A percentile compares a stretch with the other conserved stretches of the same genome.
Conservation (phyloP, 1,140 invertebrate genomes). For the Neodiprion lecontei region DNA sequence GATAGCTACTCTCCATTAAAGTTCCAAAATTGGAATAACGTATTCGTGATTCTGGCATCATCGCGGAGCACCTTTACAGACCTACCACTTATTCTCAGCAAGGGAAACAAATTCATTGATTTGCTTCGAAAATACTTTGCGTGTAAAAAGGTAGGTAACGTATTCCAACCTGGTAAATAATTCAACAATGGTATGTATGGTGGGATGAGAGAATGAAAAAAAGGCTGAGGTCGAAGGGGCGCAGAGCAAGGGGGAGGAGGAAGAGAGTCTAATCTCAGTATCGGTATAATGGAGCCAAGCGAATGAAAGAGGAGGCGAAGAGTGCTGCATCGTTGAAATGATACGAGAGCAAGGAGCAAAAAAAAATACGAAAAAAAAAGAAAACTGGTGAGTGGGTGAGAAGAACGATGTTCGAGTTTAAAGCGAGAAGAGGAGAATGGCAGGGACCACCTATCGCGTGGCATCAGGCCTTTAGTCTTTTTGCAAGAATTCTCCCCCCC, state of each 20-base stretch:
- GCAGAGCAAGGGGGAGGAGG: conserved; percentile 12
- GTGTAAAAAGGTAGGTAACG: neutral
- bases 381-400: neutral
- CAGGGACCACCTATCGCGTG: too few species aligned
- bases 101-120: conserved; percentile 9
- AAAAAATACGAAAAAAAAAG: neutral
- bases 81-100: too few species aligned
- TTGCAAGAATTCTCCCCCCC: too few species aligned
- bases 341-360: neutral
- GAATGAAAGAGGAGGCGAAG: neutral
- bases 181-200: conserved; percentile 39
- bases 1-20: too few species aligned
- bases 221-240: neutral
- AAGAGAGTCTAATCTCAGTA: conserved; percentile 16
- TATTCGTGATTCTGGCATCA: too few species aligned
- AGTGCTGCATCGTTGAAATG: neutral
- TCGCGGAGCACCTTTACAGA: too few species aligned
- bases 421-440: too few species aligned
- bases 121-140: conserved; percentile 21
- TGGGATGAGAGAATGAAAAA: conserved; percentile 10
- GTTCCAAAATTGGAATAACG: too few species aligned
- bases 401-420: too few species aligned
- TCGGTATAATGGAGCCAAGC: neutral
- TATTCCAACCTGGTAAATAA: conserved; percentile 37
- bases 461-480: too few species aligned